A percentile compares a stretch with the other conserved stretches of the same genome.
phyloP scores from a whole-genome alignment of 1,140 invertebrate genomes.

The Heliconius himera region DNA sequence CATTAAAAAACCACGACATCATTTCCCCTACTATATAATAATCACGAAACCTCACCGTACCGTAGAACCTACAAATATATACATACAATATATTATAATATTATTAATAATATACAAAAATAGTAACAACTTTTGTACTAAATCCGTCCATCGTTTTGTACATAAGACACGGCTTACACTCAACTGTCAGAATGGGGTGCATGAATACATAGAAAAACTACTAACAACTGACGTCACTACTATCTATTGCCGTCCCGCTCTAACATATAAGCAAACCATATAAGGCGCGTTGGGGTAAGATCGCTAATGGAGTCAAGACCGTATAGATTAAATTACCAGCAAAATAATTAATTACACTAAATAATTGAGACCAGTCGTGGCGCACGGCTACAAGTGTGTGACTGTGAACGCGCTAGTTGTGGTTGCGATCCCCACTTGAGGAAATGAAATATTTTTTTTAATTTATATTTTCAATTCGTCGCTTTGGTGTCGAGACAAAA shows the following conservation, averaged over 20 bases:
- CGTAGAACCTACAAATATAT: slow-evolving; percentile 53
- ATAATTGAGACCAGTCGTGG: too few species aligned
- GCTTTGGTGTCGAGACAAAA: too few species aligned
- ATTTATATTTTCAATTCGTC: too few species aligned
- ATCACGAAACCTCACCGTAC: slow-evolving; percentile 58
- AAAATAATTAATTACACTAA: too few species aligned
- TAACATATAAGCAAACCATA: not conserved
- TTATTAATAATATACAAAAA: slow-evolving; percentile 77
- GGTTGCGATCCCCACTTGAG: too few species aligned
- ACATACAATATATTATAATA: not conserved
- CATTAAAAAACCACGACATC: too few species aligned
- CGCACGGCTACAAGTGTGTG: too few species aligned
- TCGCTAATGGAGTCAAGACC: too few species aligned
- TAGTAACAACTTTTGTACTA: slow-evolving; percentile 81
- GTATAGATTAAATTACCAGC: too few species aligned
- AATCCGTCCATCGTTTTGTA: slow-evolving; percentile 72
- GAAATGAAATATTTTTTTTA: too few species aligned
- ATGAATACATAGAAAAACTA: not conserved
- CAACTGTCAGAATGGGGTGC: slow-evolving; percentile 15
- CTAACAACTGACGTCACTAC: not conserved
- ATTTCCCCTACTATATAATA: slow-evolving; percentile 54
- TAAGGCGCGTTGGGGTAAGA: too few species aligned
- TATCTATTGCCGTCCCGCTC: not conserved
- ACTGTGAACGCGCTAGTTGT: too few species aligned
- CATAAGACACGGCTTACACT: slow-evolving; percentile 57